These are phyloP conservation scores for Polypterus senegalus DNA, from an alignment of 2,113 vertebrate species.

Conservation along the genomic window DNA sequence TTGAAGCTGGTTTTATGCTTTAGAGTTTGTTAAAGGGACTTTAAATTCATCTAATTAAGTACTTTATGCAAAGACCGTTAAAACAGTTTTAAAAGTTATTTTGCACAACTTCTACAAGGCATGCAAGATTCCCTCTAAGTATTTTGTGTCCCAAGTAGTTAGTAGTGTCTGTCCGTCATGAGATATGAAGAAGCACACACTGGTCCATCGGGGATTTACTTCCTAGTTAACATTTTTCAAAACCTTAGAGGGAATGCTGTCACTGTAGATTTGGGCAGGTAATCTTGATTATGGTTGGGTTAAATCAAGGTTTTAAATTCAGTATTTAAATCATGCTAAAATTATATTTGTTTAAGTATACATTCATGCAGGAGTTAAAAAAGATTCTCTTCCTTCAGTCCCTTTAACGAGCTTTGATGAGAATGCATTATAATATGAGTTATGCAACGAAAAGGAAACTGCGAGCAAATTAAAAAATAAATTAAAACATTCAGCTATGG, in stretches of 20 bases:
- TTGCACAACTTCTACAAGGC: conserved; percentile 21
- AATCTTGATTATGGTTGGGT: conserved; percentile 4
- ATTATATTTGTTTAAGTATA: conserved; percentile 7
- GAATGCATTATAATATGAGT: conserved; percentile 70
- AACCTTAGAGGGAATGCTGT: conserved; percentile 1
- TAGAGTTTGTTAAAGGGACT: conserved; percentile 58
- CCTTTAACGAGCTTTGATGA: conserved; percentile 87
- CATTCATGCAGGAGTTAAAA: conserved; percentile 13
- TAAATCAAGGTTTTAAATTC: conserved; percentile 3
- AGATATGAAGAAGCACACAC: no score
- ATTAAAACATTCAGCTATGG: conserved; percentile 65
- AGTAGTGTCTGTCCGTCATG: no score
- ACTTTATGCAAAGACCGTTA: conserved; percentile 46
- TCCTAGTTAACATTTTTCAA: no score
- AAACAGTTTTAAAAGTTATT: conserved; percentile 42
- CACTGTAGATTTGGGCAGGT: background rate
- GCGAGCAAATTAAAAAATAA: conserved; percentile 62
- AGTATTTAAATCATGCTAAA: conserved; percentile 5
- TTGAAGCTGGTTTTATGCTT: conserved; percentile 34
- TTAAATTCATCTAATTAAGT: conserved; percentile 45
- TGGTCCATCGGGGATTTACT: no score
- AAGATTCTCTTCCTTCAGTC: conserved; percentile 43
- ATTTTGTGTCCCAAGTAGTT: background rate
- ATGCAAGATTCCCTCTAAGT: conserved; percentile 14
- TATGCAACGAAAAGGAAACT: conserved; percentile 72